Evolutionary conservation across 2,113 vertebrate species (phyloP).

Genomic region (Rhynchopsitta pachyrhyncha): DNA sequence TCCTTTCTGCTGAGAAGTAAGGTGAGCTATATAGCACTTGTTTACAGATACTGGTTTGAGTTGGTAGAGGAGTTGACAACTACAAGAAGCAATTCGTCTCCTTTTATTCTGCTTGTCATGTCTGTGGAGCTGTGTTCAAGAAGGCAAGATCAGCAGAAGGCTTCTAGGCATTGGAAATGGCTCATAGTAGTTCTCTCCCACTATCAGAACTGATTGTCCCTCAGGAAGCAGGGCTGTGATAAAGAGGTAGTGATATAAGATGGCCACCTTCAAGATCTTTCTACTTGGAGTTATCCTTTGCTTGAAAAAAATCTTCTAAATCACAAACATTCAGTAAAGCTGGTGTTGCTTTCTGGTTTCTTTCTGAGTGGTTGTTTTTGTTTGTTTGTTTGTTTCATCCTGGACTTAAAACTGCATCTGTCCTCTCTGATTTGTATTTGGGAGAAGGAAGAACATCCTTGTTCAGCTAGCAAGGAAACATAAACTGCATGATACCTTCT

Average conservation of each 20-base stretch:
- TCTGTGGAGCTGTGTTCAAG: background rate
- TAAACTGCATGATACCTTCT: background rate
- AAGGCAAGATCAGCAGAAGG: background rate
- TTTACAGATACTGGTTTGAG: background rate
- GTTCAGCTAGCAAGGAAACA: background rate
- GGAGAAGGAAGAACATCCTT: background rate
- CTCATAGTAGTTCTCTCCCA: background rate
- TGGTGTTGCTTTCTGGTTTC: background rate
- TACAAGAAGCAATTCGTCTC: background rate
- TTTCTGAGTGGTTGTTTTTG: background rate
- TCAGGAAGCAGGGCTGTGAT: background rate
- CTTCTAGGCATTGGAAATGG: background rate
- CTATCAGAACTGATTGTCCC: background rate
- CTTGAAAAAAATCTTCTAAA: background rate
- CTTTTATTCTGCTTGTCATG: background rate
- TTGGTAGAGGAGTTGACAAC: background rate
- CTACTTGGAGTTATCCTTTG: background rate
- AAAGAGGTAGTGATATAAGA: background rate
- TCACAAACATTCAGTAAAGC: background rate
- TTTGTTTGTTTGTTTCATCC: background rate
- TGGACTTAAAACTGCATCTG: background rate
- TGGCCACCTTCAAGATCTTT: background rate
- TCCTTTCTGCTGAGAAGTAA: slow-evolving; percentile 13
- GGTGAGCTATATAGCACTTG: background rate
- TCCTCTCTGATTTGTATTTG: background rate